These are phyloP conservation scores for Nudaria mundana DNA, from an alignment of 2,888 invertebrate genomes.

Conservation along the genomic window DNA sequence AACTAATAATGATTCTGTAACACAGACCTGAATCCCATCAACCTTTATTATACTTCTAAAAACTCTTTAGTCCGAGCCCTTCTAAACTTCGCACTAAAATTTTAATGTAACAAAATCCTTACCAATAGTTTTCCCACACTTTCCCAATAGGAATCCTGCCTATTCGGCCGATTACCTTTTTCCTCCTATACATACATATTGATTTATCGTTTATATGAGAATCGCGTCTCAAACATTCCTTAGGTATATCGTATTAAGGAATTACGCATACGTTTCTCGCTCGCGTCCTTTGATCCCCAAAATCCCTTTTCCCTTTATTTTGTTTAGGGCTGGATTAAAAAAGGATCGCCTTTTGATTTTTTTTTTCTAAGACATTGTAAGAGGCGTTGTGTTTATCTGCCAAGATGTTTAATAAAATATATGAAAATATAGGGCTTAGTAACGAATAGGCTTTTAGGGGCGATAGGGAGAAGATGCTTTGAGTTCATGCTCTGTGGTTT, in stretches of 20 bases:
- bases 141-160: constrained; percentile 26
- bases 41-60: no score
- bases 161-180: constrained; percentile 38
- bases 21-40: no score
- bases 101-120: no score
- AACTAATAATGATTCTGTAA: no score
- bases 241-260: constrained; percentile 46
- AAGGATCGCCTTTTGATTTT: constrained; percentile 44
- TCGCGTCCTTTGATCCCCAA: constrained; percentile 45
- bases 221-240: constrained; percentile 50
- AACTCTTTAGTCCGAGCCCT: no score
- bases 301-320: constrained; percentile 42
- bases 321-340: constrained; percentile 65
- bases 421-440: constrained; percentile 30
- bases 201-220: constrained; percentile 63
- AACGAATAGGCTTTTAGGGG: constrained; percentile 23
- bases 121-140: no score
- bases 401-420: constrained; percentile 41
- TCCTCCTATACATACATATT: constrained; percentile 45
- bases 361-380: constrained; percentile 36
- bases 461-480: constrained; percentile 11
- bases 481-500: constrained; percentile 14
- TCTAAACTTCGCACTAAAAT: no score
- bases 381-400: constrained; percentile 33
- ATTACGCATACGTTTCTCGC: constrained; percentile 33